Base-by-base conservation (phyloP, 2,797 vertebrate species). In the Labroides dimidiatus region DNA sequence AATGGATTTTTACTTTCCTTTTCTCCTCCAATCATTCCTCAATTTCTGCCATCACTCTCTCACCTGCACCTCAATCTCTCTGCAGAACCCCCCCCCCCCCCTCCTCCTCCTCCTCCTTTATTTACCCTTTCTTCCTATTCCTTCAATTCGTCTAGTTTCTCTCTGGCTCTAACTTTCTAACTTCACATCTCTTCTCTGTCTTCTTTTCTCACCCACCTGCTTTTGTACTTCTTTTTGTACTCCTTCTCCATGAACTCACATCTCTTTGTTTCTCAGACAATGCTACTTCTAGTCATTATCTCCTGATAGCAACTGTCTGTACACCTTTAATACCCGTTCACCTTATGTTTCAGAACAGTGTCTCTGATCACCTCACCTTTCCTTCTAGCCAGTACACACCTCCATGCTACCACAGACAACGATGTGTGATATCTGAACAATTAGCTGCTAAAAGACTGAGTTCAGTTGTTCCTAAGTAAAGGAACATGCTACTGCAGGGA, bases 1-100 rank as follows among this genome's bases (percentile, higher is more conserved):
- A 87, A 87, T 84, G 3, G 66, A 77, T 89, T 89, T 87, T 72
- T 84, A 43, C 21, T 81, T 79, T 66, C 74, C 60, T 75, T 78
- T 72, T 60, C 62, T 52, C 63, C 57, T 66, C 54, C 33, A 37
- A 55, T 72, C 51, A 57, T 63, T 68, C 48, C 69, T 56, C 44
- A 43, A 37, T 55, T 24, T 62, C 19, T 53, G 51, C 51, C 51
- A 4, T 44, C 51, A 58, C 30, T 63, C 14, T 47, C 33, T 52
- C n/a, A 17, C 50, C 50, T 52, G 16, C 24, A 3, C 50, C 14
- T 43, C 33, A 65, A 49, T 17, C 10, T 15, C 10, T 0, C n/a
- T 47, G 24, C 20, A 21, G 10, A 11, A 37, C n/a, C 60, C 37
- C 24, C 15, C 57, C 27, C 16, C 63, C 64, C 15, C 37, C 17